Evolutionary conservation across 2,797 vertebrate species (phyloP).

Genomic region (Accipiter badius): DNA sequence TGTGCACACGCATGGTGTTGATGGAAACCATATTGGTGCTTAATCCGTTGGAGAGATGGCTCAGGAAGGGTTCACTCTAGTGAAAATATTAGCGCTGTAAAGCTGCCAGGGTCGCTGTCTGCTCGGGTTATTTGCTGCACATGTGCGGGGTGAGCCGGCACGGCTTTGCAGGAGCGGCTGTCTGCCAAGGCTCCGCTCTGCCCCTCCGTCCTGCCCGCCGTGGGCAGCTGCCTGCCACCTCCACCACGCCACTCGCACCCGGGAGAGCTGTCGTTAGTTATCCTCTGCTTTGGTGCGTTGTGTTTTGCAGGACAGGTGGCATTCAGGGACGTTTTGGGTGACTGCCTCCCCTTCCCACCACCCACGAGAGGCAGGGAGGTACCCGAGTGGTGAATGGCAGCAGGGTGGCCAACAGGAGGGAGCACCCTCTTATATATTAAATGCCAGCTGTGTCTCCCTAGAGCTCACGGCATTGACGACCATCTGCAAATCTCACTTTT

Average conservation of each 20-base stretch:
- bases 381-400: neutral
- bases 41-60: neutral
- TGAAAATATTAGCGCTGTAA: neutral
- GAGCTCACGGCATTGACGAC: neutral
- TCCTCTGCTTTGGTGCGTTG: neutral
- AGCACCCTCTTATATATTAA: neutral
- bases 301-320: neutral
- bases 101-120: neutral
- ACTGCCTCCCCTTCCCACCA: neutral
- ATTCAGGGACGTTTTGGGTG: neutral
- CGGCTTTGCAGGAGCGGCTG: neutral
- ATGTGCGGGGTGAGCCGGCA: neutral
- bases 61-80: neutral
- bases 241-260: neutral
- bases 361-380: neutral
- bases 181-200: neutral
- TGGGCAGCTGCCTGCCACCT: neutral
- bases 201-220: neutral
- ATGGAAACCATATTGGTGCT: neutral
- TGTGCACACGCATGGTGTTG: neutral
- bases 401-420: neutral
- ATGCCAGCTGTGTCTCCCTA: neutral
- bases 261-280: fast-evolving
- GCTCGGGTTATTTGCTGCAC: neutral
- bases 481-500: neutral